Conservation (phyloP, 2,113 vertebrate genomes). For the Pristiophorus japonicus region DNA sequence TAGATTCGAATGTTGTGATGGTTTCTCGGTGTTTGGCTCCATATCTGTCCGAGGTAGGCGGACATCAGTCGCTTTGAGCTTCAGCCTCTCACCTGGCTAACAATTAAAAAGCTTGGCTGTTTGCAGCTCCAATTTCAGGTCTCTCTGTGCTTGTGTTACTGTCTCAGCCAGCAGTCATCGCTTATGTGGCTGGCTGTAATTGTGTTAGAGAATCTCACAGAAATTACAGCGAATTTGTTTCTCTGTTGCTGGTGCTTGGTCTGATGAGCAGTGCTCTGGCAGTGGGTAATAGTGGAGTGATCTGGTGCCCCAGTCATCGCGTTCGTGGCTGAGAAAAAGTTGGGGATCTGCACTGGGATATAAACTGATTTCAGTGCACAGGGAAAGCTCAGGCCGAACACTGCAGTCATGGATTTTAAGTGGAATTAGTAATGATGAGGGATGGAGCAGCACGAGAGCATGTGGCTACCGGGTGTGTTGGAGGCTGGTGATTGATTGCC, state of each 20-base stretch:
- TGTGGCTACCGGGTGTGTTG: constrained; percentile 59
- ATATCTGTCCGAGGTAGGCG: no score
- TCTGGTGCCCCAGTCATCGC: background rate
- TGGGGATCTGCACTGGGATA: background rate
- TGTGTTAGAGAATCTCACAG: no score
- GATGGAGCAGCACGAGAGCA: background rate
- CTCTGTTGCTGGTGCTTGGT: background rate
- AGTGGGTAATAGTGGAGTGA: background rate
- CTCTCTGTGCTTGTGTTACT: no score
- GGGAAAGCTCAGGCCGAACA: background rate
- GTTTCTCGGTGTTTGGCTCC: no score
- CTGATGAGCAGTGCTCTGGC: background rate
- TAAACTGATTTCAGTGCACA: background rate
- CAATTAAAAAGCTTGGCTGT: no score
- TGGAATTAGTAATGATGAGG: background rate
- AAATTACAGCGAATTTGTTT: no score
- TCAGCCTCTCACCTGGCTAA: no score
- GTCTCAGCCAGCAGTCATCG: no score
- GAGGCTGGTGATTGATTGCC: constrained; percentile 67
- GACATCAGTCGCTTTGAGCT: no score
- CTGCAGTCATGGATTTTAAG: background rate
- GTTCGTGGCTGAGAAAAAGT: background rate
- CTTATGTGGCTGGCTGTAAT: no score
- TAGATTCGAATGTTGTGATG: no score
- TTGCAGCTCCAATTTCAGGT: no score